phyloP scores from a whole-genome alignment of 2,797 vertebrate genomes.

The Remorina albescens region DNA sequence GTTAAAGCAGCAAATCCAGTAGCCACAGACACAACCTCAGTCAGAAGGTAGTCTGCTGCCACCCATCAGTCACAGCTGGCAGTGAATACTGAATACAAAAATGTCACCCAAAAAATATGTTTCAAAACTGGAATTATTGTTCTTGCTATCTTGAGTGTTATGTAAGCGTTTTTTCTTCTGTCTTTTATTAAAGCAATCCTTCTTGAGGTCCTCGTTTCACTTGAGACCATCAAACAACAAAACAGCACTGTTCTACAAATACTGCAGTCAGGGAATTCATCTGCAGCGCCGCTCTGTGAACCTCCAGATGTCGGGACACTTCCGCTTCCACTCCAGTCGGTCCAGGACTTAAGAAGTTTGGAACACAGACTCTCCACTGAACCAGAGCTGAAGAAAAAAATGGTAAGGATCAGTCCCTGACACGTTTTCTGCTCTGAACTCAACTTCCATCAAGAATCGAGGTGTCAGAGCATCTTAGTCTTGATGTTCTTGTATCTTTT shows the following conservation, averaged over 20 bases:
- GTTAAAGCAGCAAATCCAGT: too few relatives aligned
- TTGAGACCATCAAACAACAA: slow-evolving; percentile 24
- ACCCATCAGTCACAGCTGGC: slow-evolving; percentile 4
- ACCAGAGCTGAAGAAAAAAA: slow-evolving; percentile 21
- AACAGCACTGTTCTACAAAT: slow-evolving; percentile 26
- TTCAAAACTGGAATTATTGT: not conserved
- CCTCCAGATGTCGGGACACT: slow-evolving; percentile 5
- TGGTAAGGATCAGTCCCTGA: fast-evolving
- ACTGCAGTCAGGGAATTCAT: not conserved
- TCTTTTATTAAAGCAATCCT: slow-evolving; percentile 11
- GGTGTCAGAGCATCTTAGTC: too few relatives aligned
- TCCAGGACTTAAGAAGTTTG: slow-evolving; percentile 4
- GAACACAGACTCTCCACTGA: not conserved
- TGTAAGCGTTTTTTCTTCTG: not conserved
- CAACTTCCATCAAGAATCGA: not conserved
- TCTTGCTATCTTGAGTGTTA: not conserved
- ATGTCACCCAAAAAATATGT: not conserved
- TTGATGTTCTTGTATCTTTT: too few relatives aligned
- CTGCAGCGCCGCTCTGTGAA: not conserved
- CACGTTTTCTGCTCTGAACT: not conserved
- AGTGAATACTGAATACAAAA: not conserved
- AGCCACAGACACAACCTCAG: too few relatives aligned
- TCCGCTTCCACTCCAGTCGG: slow-evolving; percentile 3
- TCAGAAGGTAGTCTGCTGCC: not conserved
- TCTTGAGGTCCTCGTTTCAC: slow-evolving; percentile 14